These are phyloP conservation scores for Paedocypris sp. DNA, from an alignment of 2,113 vertebrate species.

Conservation along the genomic window DNA sequence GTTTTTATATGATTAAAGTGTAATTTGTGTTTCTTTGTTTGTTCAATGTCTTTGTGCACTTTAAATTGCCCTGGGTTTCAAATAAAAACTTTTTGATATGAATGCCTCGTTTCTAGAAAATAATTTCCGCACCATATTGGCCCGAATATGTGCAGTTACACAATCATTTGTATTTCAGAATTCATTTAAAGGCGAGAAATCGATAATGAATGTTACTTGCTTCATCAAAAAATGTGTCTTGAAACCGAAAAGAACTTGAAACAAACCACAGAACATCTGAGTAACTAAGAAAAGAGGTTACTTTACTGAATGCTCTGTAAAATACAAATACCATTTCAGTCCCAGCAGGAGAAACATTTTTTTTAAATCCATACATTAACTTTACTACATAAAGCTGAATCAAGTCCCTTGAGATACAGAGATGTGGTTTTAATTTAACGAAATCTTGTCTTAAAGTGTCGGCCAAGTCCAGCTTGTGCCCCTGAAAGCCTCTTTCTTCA, in stretches of 20 bases:
- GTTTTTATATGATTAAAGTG: too few species aligned
- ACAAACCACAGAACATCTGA: conserved; percentile 72
- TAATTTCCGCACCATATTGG: too few species aligned
- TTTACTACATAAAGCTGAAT: conserved; percentile 98
- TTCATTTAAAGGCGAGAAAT: too few species aligned
- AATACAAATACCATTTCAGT: conserved; percentile 93
- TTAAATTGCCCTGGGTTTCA: too few species aligned
- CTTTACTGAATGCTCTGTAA: conserved; percentile 99
- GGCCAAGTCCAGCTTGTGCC: conserved; percentile 99
- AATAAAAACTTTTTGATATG: too few species aligned
- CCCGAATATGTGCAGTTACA: too few species aligned
- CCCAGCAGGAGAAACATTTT: conserved; percentile 86
- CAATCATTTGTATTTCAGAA: too few species aligned
- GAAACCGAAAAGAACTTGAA: conserved; percentile 58
- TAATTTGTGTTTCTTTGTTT: too few species aligned
- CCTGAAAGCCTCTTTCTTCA: conserved; percentile 79
- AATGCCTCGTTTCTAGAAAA: too few species aligned
- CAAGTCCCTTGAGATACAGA: conserved; percentile 97
- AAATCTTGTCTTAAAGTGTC: conserved; percentile 95
- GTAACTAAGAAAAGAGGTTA: conserved; percentile 99
- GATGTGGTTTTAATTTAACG: conserved; percentile 87
- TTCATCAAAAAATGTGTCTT: conserved; percentile 36
- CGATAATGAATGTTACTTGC: too few species aligned
- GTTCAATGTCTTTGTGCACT: too few species aligned
- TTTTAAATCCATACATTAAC: conserved; percentile 64